Base-by-base conservation (phyloP, 2,113 vertebrate genomes). In the Pantherophis guttatus region DNA sequence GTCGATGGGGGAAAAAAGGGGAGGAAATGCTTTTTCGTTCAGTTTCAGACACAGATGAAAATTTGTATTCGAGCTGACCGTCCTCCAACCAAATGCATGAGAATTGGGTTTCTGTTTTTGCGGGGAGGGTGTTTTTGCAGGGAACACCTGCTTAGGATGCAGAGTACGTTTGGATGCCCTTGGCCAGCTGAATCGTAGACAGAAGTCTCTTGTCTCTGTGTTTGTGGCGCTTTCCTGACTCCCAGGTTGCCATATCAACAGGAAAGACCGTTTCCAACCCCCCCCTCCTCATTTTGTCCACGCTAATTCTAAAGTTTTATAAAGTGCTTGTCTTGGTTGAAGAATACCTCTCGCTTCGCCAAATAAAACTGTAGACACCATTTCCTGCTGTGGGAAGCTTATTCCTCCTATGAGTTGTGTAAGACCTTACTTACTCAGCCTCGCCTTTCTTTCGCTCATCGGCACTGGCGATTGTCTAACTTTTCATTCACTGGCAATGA, bases 191-290 rank as follows among this genome's bases (percentile, higher is more conserved):
- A 90, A 86, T 93, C 86, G 92, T 89, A 90, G 92, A 96, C 65
- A 92, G 95, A 95, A n/a, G 88, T 54, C 39, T 90, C 91, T 91
- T 95, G 89, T 93, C 91, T 92, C 90, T 94, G 88, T 94, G 94
- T 86, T 86, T 89, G 58, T 89, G 75, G 92, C 94, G 86, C 95
- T 94, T 96, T 62, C 94, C 93, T 96, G 88, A 93, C 17, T 92
- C n/a, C 1, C 0, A 54, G 62, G 90, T 96, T 97, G 95, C 95
- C 95, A 94, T 97, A 94, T 94, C 94, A 96, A 90, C 90, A 57
- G 90, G 86, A 92, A 55, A n/a, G 55, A 8, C 26, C 26, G 3
- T 70, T 57, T 13, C 23, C 26, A 59, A 50, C 3, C 39, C n/a
- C 0, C 50, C 81, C 1, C 59, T 24, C 13, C 5, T 7, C 52